phyloP scores from a whole-genome alignment of 2,888 invertebrate genomes.

The Rhagophthalmus giganteus region DNA sequence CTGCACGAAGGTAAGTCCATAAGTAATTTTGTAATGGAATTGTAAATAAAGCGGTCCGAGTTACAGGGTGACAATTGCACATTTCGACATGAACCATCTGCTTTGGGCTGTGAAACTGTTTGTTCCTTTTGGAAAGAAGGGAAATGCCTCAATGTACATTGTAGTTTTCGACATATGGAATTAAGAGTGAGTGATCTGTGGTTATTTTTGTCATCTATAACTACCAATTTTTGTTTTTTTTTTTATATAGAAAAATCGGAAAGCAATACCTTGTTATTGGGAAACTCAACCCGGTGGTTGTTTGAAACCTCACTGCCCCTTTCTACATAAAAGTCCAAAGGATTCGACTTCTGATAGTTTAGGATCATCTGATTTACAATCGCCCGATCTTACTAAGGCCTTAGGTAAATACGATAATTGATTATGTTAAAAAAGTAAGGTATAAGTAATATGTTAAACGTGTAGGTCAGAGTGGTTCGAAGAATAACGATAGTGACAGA shows the following conservation, averaged over 20 bases:
- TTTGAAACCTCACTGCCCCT: slow-evolving; percentile 82
- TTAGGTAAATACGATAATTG: slow-evolving; percentile 23
- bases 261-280: slow-evolving; percentile 84
- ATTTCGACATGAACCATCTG: slow-evolving; percentile 83
- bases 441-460: too few species aligned
- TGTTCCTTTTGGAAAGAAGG: slow-evolving; percentile 83
- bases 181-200: slow-evolving; percentile 65
- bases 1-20: slow-evolving; percentile 73
- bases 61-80: slow-evolving; percentile 78
- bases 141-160: slow-evolving; percentile 75
- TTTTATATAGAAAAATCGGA: slow-evolving; percentile 72
- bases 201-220: too few species aligned
- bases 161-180: slow-evolving; percentile 85
- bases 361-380: slow-evolving; percentile 34
- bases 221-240: too few species aligned
- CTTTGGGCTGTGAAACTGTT: slow-evolving; percentile 79
- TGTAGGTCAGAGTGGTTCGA: slow-evolving; percentile 28
- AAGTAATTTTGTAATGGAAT: slow-evolving; percentile 12
- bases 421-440: too few species aligned
- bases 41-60: too few species aligned
- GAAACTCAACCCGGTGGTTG: slow-evolving; percentile 85
- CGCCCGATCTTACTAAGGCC: slow-evolving; percentile 26
- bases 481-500: slow-evolving; percentile 33
- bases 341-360: slow-evolving; percentile 37
- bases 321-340: slow-evolving; percentile 66